Evolutionary conservation across 2,888 invertebrate genomes (phyloP).

Genomic region (Drosophila lutescens): DNA sequence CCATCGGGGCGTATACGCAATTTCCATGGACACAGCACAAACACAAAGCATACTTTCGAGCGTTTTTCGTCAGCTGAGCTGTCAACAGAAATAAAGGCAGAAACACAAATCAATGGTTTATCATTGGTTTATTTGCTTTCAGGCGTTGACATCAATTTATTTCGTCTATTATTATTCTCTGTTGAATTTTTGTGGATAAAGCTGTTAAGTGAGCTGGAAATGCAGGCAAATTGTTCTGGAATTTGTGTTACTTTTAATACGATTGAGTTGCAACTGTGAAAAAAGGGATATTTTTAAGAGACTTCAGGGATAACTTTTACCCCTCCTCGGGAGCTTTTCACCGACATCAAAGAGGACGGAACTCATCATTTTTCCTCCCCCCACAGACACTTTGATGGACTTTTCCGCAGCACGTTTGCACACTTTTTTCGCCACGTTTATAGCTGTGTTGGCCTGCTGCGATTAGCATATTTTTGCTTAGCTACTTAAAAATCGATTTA

Average conservation of each 20-base stretch:
- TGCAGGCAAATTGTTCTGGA: not conserved
- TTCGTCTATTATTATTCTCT: slow-evolving; percentile 4
- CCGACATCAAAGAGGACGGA: slow-evolving; percentile 28
- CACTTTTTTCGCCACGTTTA: slow-evolving; percentile 50
- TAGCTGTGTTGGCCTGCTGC: slow-evolving; percentile 14
- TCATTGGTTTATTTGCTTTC: slow-evolving; percentile 19
- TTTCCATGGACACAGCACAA: slow-evolving; percentile 6
- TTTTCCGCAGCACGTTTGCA: slow-evolving; percentile 37
- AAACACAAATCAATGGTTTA: slow-evolving; percentile 22
- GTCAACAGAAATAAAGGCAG: not conserved
- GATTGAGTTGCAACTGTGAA: not conserved
- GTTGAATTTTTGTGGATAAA: not conserved
- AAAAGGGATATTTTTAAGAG: not conserved
- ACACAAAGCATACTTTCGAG: slow-evolving; percentile 52
- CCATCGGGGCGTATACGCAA: slow-evolving; percentile 34
- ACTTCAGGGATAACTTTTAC: slow-evolving; percentile 6
- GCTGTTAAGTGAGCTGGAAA: not conserved
- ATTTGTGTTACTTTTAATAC: not conserved
- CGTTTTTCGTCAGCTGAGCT: not conserved
- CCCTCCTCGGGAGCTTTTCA: not conserved
- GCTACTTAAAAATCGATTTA: slow-evolving; percentile 48
- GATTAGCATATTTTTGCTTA: slow-evolving; percentile 52
- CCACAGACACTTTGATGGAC: slow-evolving; percentile 15
- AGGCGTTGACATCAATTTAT: slow-evolving; percentile 6
- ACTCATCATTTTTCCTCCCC: slow-evolving; percentile 2